These are phyloP conservation scores for Petroica traversi DNA, from an alignment of 2,113 vertebrate genomes.

Conservation along the genomic window DNA sequence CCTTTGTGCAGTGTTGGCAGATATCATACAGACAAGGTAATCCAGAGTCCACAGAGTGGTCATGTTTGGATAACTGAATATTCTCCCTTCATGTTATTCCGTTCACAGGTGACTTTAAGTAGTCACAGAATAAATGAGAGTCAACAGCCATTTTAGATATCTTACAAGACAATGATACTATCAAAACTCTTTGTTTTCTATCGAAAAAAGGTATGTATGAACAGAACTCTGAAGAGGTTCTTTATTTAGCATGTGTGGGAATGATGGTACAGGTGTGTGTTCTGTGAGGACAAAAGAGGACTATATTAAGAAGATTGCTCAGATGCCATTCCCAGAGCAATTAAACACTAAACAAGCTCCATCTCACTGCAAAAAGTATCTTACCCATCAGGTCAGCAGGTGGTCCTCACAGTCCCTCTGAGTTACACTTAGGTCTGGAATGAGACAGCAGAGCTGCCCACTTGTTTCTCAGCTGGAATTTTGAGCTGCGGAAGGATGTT, in stretches of 20 bases:
- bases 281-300: not conserved
- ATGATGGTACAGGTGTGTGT: not conserved
- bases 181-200: not conserved
- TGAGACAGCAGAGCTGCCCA: not conserved
- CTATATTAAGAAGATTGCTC: not conserved
- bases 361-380: not conserved
- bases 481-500: not conserved
- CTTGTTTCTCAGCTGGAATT: not conserved
- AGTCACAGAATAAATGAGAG: not conserved
- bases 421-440: not conserved
- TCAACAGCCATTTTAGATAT: not conserved
- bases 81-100: not conserved
- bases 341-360: not conserved
- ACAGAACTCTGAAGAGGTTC: not conserved
- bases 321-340: not conserved
- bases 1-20: not conserved
- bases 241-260: constrained; percentile 10
- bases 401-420: not conserved
- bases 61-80: not conserved
- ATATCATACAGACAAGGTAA: not conserved
- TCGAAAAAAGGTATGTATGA: not conserved
- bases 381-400: not conserved
- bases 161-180: not conserved
- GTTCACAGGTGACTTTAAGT: not conserved
- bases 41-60: not conserved